Evolutionary conservation across 1,140 invertebrate genomes (phyloP), one percentile per base, ranked within the genome.

Genomic region (Leptinotarsa defecta): DNA sequence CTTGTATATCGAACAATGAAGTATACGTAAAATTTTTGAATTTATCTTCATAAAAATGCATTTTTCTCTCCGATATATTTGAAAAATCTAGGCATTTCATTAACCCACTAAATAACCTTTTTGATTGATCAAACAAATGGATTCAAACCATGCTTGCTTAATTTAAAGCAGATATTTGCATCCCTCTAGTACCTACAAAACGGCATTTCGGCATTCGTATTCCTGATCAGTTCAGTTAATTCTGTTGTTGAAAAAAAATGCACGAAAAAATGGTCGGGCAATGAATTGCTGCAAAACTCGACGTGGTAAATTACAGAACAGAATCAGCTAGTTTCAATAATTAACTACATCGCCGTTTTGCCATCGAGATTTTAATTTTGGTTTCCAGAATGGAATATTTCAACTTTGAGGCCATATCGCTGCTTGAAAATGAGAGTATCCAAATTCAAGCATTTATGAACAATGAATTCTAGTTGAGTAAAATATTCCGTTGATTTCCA

Each of bases 211-310:
- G 20, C 22, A 67, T 67, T 67, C 27, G 22, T 19, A 27, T 67
- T 67, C 27, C 24, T 67, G 27, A 22, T 20, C 64, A 22, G 27
- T 13, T 0, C 64, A 27, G 64, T 67, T 67, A 67, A 67, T 67
- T 67, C 27, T 24, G 64, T 34, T 67, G 20, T 67, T 22, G 17
- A 67, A 24, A 17, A 17, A 67, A 67, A 24, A 67, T 17, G 19
- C n/a, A n/a, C 20, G 17, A 67, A 27, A 67, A 67, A 24, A 34
- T 24, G 19, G 24, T 22, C 13, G 27, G 22, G 64, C 64, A n/a
- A 67, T 67, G 34, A 67, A 34, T 67, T 24, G 64, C 27, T 20
- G 20, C 20, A 67, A 67, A 67, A 67, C 64, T 67, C 20, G 13
- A 24, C n/a, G 64, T 20, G 20, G 52, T 34, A 65, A 65, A 65